A percentile compares a stretch with the other conserved stretches of the same genome.
These are phyloP conservation scores for Mesochorus sp. DNA, from an alignment of 2,888 invertebrate species.

Conservation along the genomic window DNA sequence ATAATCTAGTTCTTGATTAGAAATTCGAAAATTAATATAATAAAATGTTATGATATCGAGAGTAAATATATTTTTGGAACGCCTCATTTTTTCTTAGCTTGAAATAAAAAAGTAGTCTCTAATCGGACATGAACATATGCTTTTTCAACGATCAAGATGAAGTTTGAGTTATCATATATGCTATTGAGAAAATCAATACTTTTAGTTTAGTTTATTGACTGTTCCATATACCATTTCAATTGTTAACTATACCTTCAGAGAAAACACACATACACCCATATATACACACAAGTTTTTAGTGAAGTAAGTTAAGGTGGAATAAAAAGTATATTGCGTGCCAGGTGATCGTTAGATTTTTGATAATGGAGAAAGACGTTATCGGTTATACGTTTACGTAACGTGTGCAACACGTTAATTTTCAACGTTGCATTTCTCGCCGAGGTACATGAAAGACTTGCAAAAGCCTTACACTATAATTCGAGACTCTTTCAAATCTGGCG, in stretches of 20 bases:
- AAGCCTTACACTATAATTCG: constrained; percentile 23
- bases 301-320: constrained; percentile 22
- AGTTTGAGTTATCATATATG: background rate
- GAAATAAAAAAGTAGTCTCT: no score
- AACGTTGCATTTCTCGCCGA: constrained; percentile 45
- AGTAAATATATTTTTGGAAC: no score
- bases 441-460: constrained; percentile 1
- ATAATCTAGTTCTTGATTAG: no score
- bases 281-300: no score
- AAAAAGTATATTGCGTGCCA: constrained; percentile 51
- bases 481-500: constrained; percentile 42
- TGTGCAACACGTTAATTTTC: constrained; percentile 52
- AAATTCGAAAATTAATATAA: no score
- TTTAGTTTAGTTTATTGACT: constrained; percentile 41
- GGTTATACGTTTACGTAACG: constrained; percentile 50
- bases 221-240: constrained; percentile 13
- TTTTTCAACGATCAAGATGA: constrained; percentile 9
- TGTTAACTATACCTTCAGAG: constrained; percentile 12
- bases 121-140: background rate
- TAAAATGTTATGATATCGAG: no score
- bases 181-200: background rate
- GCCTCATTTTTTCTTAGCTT: background rate
- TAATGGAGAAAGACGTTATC: constrained; percentile 50
- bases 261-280: constrained; percentile 6
- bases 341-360: constrained; percentile 50